Conservation (phyloP, 35 echinoderm and acorn worm species). For the Apostichopus californicus region DNA sequence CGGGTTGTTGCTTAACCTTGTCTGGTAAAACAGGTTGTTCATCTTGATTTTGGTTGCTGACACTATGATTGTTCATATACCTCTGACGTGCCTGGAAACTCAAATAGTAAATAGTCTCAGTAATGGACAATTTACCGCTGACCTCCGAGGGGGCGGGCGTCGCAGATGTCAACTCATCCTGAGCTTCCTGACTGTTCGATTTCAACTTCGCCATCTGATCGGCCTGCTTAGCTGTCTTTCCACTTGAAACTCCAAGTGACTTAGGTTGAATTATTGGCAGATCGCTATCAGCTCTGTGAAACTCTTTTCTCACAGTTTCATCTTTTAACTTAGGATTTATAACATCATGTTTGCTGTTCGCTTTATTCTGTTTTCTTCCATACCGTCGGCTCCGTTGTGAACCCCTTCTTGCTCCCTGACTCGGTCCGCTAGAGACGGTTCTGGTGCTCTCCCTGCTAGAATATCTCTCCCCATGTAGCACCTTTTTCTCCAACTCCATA, state of each 20-base stretch:
- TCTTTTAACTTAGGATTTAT: background rate
- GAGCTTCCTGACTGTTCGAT: background rate
- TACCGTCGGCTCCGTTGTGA: background rate
- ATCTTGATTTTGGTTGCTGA: background rate
- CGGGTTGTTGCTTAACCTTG: background rate
- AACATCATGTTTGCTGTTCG: background rate
- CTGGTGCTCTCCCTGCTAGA: background rate
- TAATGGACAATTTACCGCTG: background rate
- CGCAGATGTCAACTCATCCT: background rate
- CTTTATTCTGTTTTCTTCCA: background rate
- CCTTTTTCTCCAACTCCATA: slow-evolving; percentile 11
- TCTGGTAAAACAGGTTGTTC: background rate
- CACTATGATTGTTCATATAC: background rate
- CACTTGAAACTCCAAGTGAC: background rate
- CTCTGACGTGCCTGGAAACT: slow-evolving; percentile 32
- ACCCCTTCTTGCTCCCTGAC: background rate
- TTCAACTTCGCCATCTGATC: background rate
- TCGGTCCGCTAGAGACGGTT: background rate
- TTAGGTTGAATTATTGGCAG: background rate
- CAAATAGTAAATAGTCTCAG: slow-evolving; percentile 30
- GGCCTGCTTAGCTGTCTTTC: background rate
- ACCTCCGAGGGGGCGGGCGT: background rate
- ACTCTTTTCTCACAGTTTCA: background rate
- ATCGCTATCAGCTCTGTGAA: background rate
- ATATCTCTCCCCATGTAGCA: background rate